phyloP scores from a whole-genome alignment of 2,113 vertebrate species.

The Oncorhynchus masou region DNA sequence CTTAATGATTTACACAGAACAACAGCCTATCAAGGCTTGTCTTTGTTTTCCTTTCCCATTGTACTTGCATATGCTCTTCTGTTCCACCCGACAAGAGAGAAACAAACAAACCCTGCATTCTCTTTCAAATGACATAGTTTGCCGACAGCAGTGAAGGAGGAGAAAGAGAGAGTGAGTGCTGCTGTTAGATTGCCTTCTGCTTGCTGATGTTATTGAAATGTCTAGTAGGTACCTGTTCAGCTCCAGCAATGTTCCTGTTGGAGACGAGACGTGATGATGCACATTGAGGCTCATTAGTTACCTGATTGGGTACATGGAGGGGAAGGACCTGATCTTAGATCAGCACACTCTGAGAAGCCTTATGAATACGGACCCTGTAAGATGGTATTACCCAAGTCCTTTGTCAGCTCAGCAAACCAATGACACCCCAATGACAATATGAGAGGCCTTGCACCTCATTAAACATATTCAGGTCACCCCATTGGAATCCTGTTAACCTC shows the following conservation, averaged over 20 bases:
- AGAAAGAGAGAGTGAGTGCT: constrained; percentile 1
- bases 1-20: constrained; percentile 18
- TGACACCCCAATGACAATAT: constrained; percentile 1
- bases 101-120: constrained; percentile 1
- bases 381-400: no score
- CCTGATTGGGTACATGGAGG: not conserved
- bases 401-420: no score
- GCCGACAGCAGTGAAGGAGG: not conserved
- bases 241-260: not conserved
- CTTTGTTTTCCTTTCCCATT: constrained; percentile 1
- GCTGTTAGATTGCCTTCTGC: not conserved
- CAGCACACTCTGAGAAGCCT: no score
- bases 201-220: not conserved
- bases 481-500: constrained; percentile 23
- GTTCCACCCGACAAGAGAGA: not conserved
- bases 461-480: constrained; percentile 19
- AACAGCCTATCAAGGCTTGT: not conserved
- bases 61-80: not conserved
- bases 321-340: no score
- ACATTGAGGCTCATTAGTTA: not conserved
- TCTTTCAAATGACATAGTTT: not conserved
- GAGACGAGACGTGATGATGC: not conserved
- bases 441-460: constrained; percentile 17
- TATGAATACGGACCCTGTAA: no score
- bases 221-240: not conserved